phyloP scores from a whole-genome alignment of 2,113 vertebrate species.

The Pachypanchax playfairii region DNA sequence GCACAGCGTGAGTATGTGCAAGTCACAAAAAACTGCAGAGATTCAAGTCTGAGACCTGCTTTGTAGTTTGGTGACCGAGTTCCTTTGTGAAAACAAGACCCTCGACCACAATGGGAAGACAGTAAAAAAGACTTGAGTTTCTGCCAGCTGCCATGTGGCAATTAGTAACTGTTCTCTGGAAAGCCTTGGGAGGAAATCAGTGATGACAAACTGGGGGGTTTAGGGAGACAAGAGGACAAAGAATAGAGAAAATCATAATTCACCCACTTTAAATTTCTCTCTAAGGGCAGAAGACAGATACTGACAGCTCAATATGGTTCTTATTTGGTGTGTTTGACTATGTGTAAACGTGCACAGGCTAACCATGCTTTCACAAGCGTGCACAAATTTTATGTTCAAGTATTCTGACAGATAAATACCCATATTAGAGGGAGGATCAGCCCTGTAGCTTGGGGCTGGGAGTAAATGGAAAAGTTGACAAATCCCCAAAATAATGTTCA shows the following conservation, averaged over 20 bases:
- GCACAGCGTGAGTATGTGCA: too few relatives aligned
- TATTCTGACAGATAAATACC: conserved; percentile 57
- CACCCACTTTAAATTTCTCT: conserved; percentile 50
- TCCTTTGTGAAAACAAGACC: conserved; percentile 24
- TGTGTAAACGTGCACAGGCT: conserved; percentile 12
- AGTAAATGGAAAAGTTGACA: conserved; percentile 53
- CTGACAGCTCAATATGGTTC: conserved; percentile 66
- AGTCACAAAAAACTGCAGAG: background rate
- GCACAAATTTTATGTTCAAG: conserved; percentile 24
- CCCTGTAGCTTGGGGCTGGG: conserved; percentile 49
- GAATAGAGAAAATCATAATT: conserved; percentile 54
- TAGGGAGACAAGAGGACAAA: conserved; percentile 22
- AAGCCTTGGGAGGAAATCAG: conserved; percentile 34
- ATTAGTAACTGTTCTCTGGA: conserved; percentile 41
- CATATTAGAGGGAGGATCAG: conserved; percentile 64
- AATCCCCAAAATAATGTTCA: conserved; percentile 49
- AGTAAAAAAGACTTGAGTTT: conserved; percentile 30
- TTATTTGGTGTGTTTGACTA: conserved; percentile 51
- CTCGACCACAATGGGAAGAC: conserved; percentile 6
- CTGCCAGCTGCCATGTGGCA: conserved; percentile 58
- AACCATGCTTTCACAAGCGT: conserved; percentile 14
- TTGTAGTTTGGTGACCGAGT: conserved; percentile 10
- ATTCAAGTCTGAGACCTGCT: conserved; percentile 27
- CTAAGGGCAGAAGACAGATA: conserved; percentile 22
- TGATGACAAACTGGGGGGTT: conserved; percentile 40